These are phyloP conservation scores for Drosophila sturtevanti DNA, from an alignment of 1,140 invertebrate genomes.

Conservation along the genomic window DNA sequence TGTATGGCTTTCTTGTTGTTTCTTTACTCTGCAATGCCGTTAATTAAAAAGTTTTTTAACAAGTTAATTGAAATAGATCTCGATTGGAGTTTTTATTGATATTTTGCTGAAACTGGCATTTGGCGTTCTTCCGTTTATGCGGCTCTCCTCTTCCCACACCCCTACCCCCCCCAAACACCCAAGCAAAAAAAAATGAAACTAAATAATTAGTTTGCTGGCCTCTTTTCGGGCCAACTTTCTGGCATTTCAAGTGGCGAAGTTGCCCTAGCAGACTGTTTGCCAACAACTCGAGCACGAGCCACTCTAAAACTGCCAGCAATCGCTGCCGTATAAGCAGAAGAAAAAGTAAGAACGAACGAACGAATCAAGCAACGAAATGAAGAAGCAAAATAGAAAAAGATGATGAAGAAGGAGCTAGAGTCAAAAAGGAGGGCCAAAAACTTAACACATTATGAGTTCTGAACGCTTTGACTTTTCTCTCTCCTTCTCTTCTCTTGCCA, in stretches of 20 bases:
- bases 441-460: conserved; percentile 77
- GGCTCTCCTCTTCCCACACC: conserved; percentile 31
- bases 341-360: neutral
- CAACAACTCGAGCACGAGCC: conserved; percentile 72
- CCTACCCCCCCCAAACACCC: too few species aligned
- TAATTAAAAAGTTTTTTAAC: conserved; percentile 81
- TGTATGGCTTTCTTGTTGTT: neutral
- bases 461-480: conserved; percentile 26
- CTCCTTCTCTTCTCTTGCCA: neutral
- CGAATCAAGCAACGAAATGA: too few species aligned
- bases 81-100: conserved; percentile 80
- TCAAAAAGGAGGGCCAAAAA: conserved; percentile 49
- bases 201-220: conserved; percentile 80
- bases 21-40: conserved; percentile 64
- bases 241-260: conserved; percentile 74
- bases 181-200: conserved; percentile 77
- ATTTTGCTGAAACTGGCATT: conserved; percentile 67
- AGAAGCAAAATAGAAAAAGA: neutral
- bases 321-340: neutral
- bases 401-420: neutral
- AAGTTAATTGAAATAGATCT: conserved; percentile 81
- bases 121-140: conserved; percentile 39
- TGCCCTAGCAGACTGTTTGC: conserved; percentile 71
- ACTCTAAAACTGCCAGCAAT: conserved; percentile 47
- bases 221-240: conserved; percentile 74